Evolutionary conservation across 2,113 vertebrate genomes (phyloP).

Genomic region (Notarius quadriscutis): DNA sequence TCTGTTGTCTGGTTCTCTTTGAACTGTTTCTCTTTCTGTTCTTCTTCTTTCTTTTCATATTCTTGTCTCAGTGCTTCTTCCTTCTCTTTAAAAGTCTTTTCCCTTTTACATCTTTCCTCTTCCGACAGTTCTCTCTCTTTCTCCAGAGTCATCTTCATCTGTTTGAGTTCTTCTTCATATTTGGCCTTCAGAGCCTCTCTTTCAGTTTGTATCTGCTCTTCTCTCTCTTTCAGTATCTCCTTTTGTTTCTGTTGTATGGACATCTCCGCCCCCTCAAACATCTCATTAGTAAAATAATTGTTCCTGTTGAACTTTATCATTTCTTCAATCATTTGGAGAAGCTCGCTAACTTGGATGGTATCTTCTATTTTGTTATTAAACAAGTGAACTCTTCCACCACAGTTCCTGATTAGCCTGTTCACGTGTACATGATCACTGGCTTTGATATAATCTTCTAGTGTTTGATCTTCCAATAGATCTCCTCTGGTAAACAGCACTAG

Average conservation of each 20-base stretch:
- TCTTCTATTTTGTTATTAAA: not conserved
- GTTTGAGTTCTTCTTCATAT: not conserved
- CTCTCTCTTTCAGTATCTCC: not conserved
- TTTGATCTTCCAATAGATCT: not conserved
- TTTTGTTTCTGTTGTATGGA: not conserved
- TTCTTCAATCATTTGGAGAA: not conserved
- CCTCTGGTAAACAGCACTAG: conserved; percentile 7
- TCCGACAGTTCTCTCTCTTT: not conserved
- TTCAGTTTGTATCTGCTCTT: not conserved
- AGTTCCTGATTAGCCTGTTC: not conserved
- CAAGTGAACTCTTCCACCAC: not conserved
- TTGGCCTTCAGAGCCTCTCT: not conserved
- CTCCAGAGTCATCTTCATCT: not conserved
- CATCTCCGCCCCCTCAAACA: conserved; percentile 28
- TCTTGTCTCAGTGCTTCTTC: no score
- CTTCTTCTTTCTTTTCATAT: no score
- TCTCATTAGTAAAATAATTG: conserved; percentile 27
- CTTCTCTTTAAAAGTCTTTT: no score
- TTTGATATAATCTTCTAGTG: not conserved
- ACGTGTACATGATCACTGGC: not conserved
- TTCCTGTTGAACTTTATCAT: not conserved
- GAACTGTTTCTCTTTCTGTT: no score
- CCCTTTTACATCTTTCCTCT: not conserved
- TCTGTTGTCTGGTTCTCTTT: no score
- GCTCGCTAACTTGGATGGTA: not conserved